Percentiles rank a stretch among this genome's conserved stretches.
Conservation (phyloP, 2,113 vertebrate species). For the Megalops atlanticus region DNA sequence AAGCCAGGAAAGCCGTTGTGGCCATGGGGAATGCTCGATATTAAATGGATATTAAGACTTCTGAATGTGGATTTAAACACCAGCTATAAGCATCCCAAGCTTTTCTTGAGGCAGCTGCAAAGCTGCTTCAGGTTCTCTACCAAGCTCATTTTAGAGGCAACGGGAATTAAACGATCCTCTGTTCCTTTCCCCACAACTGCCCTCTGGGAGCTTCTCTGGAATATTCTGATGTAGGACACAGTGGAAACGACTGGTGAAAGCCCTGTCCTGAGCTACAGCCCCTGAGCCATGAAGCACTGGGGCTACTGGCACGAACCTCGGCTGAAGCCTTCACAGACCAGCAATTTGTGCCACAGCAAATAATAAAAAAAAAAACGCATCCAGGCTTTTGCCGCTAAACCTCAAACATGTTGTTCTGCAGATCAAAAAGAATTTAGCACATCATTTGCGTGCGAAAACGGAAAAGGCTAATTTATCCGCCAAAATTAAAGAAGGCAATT, state of each 20-base stretch:
- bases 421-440: constrained; percentile 14
- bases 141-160: neutral
- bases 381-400: neutral
- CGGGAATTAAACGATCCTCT: neutral
- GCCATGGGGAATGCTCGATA: neutral
- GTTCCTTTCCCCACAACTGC: neutral
- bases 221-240: neutral
- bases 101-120: constrained; percentile 12
- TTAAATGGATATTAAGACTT: constrained; percentile 17
- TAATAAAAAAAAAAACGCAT: neutral
- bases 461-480: constrained; percentile 4
- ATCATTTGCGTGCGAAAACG: neutral
- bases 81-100: neutral
- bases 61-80: constrained; percentile 23
- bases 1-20: neutral
- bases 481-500: neutral
- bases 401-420: neutral
- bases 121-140: constrained; percentile 1
- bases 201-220: neutral
- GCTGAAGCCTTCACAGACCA: neutral
- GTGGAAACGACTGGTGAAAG: neutral
- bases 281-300: neutral
- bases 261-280: neutral
- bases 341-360: neutral
- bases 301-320: neutral